Conservation (phyloP, 2,113 vertebrate species). For the Mohoua ochrocephala region DNA sequence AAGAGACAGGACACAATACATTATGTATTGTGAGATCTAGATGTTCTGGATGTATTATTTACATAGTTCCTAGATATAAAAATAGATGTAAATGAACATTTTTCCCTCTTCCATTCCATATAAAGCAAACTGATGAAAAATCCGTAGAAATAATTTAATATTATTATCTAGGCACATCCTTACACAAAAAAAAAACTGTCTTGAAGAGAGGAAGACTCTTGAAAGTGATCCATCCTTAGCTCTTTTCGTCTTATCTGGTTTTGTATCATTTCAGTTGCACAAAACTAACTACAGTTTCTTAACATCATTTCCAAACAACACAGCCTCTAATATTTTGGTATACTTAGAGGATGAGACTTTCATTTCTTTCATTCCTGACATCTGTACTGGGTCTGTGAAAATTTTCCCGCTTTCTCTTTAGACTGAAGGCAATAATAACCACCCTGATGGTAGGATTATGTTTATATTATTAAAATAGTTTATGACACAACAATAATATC, state of each 20-base stretch:
- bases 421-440: neutral
- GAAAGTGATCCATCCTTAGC: neutral
- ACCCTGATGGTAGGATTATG: neutral
- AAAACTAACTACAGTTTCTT: neutral
- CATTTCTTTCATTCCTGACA: neutral
- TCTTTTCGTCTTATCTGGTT: neutral
- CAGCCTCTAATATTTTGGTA: neutral
- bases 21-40: neutral
- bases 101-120: neutral
- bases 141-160: neutral
- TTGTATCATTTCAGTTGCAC: neutral
- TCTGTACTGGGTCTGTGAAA: neutral
- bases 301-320: neutral
- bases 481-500: neutral
- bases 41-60: neutral
- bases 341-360: neutral
- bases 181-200: neutral
- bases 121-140: neutral
- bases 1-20: neutral
- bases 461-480: neutral
- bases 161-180: neutral
- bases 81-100: neutral
- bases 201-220: neutral
- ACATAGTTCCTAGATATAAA: neutral
- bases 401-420: neutral